phyloP scores from a whole-genome alignment of 2,888 invertebrate species.

The Chrysotoxum bicinctum region DNA sequence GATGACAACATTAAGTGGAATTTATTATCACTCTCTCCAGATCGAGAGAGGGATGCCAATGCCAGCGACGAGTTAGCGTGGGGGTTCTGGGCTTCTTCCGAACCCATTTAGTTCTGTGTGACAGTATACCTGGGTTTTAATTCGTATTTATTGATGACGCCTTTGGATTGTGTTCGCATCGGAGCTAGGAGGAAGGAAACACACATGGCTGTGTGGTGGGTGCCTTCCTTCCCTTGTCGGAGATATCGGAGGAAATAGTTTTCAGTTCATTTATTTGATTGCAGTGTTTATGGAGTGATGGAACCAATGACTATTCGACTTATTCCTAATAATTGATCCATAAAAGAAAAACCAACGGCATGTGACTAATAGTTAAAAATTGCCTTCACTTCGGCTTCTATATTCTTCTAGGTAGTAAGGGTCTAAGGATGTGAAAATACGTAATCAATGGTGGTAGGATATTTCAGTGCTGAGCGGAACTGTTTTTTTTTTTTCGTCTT shows the following conservation, averaged over 20 bases:
- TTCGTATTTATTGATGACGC: slow-evolving; percentile 68
- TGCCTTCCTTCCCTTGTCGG: not conserved
- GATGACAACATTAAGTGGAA: slow-evolving; percentile 68
- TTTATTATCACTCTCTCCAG: slow-evolving; percentile 59
- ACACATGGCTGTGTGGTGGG: not conserved
- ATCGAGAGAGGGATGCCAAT: slow-evolving; percentile 24
- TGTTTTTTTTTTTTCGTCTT: too few species aligned
- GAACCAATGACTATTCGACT: slow-evolving; percentile 38
- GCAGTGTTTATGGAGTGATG: slow-evolving; percentile 52
- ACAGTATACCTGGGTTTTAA: slow-evolving; percentile 67
- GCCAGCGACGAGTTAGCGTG: slow-evolving; percentile 52
- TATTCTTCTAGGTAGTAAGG: too few species aligned
- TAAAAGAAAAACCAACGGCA: slow-evolving; percentile 47
- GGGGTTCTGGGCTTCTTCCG: slow-evolving; percentile 33
- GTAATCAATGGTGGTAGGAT: too few species aligned
- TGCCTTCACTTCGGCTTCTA: slow-evolving; percentile 20
- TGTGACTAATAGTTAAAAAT: slow-evolving; percentile 68
- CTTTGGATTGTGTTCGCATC: slow-evolving; percentile 4
- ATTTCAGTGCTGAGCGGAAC: too few species aligned
- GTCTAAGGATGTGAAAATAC: too few species aligned
- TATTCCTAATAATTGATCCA: slow-evolving; percentile 59
- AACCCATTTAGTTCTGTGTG: slow-evolving; percentile 42
- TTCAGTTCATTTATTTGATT: slow-evolving; percentile 42
- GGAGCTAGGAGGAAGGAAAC: not conserved
- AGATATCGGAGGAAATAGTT: slow-evolving; percentile 19